Percentiles rank a stretch among this genome's conserved stretches.
These are phyloP conservation scores for Osmoderma eremita DNA, from an alignment of 2,888 invertebrate species.

Conservation along the genomic window DNA sequence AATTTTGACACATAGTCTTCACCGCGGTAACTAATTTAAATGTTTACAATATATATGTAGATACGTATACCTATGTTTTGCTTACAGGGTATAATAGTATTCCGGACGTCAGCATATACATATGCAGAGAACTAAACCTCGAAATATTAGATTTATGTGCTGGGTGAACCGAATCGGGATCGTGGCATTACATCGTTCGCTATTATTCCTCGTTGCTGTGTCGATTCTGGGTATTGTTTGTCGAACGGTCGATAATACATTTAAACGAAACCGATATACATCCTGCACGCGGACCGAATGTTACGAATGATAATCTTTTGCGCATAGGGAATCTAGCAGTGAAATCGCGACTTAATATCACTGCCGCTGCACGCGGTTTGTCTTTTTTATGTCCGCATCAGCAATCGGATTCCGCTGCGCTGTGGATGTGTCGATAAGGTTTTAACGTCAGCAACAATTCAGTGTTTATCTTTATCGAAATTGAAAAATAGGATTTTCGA, in stretches of 20 bases:
- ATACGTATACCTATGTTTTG: neutral
- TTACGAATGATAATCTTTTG: neutral
- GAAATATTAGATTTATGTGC: slow-evolving; percentile 25
- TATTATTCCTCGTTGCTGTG: slow-evolving; percentile 11
- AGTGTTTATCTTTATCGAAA: no score
- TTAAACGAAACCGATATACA: slow-evolving; percentile 13
- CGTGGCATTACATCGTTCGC: slow-evolving; percentile 3
- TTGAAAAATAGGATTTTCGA: no score
- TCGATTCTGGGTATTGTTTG: slow-evolving; percentile 16
- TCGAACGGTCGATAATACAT: slow-evolving; percentile 21
- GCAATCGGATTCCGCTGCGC: no score
- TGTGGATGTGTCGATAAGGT: no score
- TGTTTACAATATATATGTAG: slow-evolving; percentile 8
- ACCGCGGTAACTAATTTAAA: slow-evolving; percentile 30
- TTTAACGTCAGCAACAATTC: no score
- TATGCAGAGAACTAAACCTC: slow-evolving; percentile 13
- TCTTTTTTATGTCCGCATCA: no score
- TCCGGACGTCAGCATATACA: neutral
- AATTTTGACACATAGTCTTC: slow-evolving; percentile 21
- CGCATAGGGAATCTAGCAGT: neutral
- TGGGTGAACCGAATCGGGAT: neutral
- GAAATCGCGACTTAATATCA: no score
- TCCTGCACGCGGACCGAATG: neutral
- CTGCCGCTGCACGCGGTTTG: no score
- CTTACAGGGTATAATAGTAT: neutral